A percentile compares a stretch with the other conserved stretches of the same genome.
These are phyloP conservation scores for Brachypalpus laphriformis DNA, from an alignment of 2,888 invertebrate species.

Conservation along the genomic window DNA sequence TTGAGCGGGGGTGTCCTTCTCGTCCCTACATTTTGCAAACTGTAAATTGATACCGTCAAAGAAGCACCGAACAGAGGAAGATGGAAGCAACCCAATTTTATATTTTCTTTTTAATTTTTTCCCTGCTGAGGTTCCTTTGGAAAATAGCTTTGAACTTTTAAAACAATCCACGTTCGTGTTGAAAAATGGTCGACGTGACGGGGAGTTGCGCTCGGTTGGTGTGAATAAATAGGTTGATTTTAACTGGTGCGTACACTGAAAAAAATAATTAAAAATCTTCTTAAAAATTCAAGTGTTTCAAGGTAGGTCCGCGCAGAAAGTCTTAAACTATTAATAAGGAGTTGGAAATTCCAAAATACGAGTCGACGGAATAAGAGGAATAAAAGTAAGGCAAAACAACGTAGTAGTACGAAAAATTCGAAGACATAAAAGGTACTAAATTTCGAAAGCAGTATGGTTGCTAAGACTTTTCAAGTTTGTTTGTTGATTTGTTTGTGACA, in stretches of 20 bases:
- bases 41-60: conserved; percentile 42
- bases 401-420: no score
- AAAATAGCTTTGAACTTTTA: conserved; percentile 58
- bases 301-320: no score
- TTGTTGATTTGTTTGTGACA: no score
- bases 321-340: no score
- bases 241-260: background rate
- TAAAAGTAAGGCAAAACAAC: no score
- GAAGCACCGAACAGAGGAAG: conserved; percentile 1
- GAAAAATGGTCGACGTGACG: conserved; percentile 23
- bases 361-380: no score
- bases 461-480: no score
- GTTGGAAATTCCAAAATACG: no score
- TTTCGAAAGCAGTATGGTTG: no score
- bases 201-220: background rate
- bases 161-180: conserved; percentile 43
- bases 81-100: conserved; percentile 24
- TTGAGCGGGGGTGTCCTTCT: background rate
- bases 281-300: no score
- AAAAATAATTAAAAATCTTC: background rate
- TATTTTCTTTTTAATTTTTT: background rate
- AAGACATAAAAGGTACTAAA: no score
- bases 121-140: background rate
- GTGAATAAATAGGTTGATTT: background rate
- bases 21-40: background rate